Evolutionary conservation across 2,113 vertebrate species (phyloP).

Genomic region (Prolemur simus): DNA sequence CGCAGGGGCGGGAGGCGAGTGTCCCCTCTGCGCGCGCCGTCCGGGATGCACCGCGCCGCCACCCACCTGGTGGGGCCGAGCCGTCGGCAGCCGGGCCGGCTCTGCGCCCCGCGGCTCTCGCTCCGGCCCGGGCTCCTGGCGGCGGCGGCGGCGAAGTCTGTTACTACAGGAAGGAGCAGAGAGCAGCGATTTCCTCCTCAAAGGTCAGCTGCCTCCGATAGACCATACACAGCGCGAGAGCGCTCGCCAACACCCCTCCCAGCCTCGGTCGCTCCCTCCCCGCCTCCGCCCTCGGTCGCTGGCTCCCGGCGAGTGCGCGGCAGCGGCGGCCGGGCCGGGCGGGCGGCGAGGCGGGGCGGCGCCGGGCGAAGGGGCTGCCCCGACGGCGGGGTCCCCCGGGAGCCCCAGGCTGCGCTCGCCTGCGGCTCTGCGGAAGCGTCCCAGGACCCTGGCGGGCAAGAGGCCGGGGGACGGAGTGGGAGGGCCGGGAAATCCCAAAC

Average conservation of each 20-base stretch:
- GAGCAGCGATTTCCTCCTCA: slow-evolving; percentile 82
- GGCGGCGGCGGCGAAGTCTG: slow-evolving; percentile 58
- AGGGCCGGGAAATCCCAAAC: slow-evolving; percentile 49
- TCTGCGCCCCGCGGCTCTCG: slow-evolving; percentile 11
- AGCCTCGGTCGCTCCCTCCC: slow-evolving; percentile 33
- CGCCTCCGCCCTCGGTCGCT: slow-evolving; percentile 57
- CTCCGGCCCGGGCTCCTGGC: not conserved
- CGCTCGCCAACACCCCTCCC: slow-evolving; percentile 74
- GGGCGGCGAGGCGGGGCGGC: slow-evolving; percentile 13
- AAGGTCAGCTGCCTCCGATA: slow-evolving; percentile 78
- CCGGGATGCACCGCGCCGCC: not conserved
- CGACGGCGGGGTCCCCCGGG: slow-evolving; percentile 42
- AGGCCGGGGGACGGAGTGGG: not conserved
- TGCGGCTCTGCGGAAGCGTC: not conserved
- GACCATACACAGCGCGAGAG: slow-evolving; percentile 76
- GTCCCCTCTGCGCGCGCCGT: not conserved
- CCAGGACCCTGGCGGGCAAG: not conserved
- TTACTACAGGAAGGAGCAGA: slow-evolving; percentile 85
- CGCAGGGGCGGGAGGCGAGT: not conserved
- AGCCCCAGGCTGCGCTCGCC: slow-evolving; percentile 34
- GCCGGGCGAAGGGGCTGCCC: slow-evolving; percentile 38
- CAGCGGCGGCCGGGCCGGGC: not conserved
- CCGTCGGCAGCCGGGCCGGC: slow-evolving; percentile 7
- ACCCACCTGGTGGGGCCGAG: slow-evolving; percentile 62
- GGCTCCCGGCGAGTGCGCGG: slow-evolving; percentile 24